Evolutionary conservation across 2,797 vertebrate genomes (phyloP), one percentile per base, ranked within the genome.

Genomic region (Syndactyla subalaris): DNA sequence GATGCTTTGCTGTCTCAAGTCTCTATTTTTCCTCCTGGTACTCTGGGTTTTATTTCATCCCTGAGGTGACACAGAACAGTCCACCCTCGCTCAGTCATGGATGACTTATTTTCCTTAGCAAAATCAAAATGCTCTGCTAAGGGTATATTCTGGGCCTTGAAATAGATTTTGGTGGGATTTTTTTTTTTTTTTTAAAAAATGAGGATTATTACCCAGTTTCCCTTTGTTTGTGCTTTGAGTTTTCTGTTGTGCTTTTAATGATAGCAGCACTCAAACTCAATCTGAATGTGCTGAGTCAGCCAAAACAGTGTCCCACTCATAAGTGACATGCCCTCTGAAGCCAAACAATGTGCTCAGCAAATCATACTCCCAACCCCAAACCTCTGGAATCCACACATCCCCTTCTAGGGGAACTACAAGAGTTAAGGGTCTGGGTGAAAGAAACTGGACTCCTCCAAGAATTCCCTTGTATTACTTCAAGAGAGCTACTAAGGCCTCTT

Each of bases 81-180:
- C 63, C 78, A 81, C 66, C 82, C 76, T 89, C 1, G 0, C 51
- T 65, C 85, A 75, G 51, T 23, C 82, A 51, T 1, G 18, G 73
- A 68, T 70, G 54, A 89, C 75, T 94, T 95, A 74, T 51, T 81
- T 90, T 58, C 58, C 70, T 75, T 18, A 29, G 54, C 20, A 75
- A 90, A 92, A 85, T 84, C 70, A 63, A 59, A 81, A 84, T 71
- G 70, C 68, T 94, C 93, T 81, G 62, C 73, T 83, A 74, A 78
- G 30, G 18, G n/a, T 82, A 59, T 55, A 73, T 87, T 68, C 65
- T 67, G 45, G 2, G 1, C 65, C 68, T 88, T 39, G 46, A 68
- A 77, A 79, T 14, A 23, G 21, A 3, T 8, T 45, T 89, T 24
- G 66, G 66, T 59, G 45, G 30, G 13, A 1, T 22, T 39, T 34